phyloP scores from a whole-genome alignment of 2,797 vertebrate species.

The Phataginus tetradactyla region DNA sequence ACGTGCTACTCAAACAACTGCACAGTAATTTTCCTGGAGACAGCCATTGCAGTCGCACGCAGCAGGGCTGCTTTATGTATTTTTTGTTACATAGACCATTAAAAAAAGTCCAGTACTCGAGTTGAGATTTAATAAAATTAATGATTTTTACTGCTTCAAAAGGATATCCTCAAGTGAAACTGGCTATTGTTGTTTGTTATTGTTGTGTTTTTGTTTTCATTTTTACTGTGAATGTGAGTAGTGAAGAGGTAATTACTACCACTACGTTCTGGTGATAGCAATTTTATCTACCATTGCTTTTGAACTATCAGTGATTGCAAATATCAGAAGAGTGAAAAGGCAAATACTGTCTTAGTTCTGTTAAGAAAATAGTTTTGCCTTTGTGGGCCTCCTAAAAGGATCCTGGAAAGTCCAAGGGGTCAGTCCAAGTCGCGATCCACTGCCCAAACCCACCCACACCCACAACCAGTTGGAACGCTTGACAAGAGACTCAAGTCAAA shows the following conservation, averaged over 20 bases:
- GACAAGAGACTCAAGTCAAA: conserved; percentile 13
- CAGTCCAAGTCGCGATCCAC: neutral
- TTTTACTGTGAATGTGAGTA: neutral
- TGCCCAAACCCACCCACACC: neutral
- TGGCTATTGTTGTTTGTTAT: neutral
- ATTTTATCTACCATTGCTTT: neutral
- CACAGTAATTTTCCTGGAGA: neutral
- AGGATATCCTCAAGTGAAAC: neutral
- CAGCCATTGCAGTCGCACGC: accelerated
- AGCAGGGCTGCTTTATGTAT: neutral
- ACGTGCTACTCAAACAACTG: neutral
- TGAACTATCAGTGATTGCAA: neutral
- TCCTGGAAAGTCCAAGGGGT: neutral
- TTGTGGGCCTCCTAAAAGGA: neutral
- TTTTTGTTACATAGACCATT: neutral
- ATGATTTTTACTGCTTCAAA: neutral
- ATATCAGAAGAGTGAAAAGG: neutral
- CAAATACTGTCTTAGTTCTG: neutral
- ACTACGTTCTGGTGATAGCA: neutral
- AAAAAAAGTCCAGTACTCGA: neutral
- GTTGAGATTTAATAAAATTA: neutral
- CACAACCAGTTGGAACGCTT: neutral
- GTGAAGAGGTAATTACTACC: neutral
- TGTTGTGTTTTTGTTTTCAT: neutral
- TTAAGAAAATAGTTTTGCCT: neutral